Base-by-base conservation (phyloP, 2,888 invertebrate genomes). In the Drosophila nigritarsus region DNA sequence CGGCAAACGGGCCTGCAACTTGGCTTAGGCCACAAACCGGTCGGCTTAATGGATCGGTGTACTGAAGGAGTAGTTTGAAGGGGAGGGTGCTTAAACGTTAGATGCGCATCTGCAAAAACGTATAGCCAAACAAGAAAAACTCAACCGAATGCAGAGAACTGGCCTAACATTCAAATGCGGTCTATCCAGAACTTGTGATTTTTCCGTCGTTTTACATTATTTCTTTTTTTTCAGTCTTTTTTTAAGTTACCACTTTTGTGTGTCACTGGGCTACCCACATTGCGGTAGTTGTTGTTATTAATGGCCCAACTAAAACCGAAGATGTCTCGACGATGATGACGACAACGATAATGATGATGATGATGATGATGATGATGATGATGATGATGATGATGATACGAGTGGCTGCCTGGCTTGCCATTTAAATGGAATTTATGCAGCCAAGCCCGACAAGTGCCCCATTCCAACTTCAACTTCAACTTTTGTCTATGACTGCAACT, bases 211-310 rank as follows among this genome's bases (percentile, higher is more conserved):
- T 54, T 55, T 55, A 55, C 53, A 56, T 66, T 58, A 30, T 45
- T 40, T 54, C 34, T 45, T 56, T 68, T 29, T 27, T 24, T 64
- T 27, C 32, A 32, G 11, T 11, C 11, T 63, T 54, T 67, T 59
- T 71, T 54, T 62, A 58, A 60, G 71, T 78, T 84, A 75, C 60
- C 77, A 89, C 59, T 76, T 83, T 85, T 80, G 86, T 87, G 81
- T 87, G 87, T 89, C 90, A 90, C 86, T 88, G 78, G 83, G 76
- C 83, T 84, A 87, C 89, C 87, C 89, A 83, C 89, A 88, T 80
- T 69, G 89, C 88, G 60, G 71, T 63, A 65, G 82, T 78, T 75
- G 80, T 87, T 80, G 78, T 75, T 78, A 80, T 80, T 84, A 84
- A 88, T 88, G 89, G 68, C 78, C 56, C 71, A 80, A 75, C 78